Base-by-base conservation (phyloP, 2,113 vertebrate genomes). In the Oreamnos americanus region DNA sequence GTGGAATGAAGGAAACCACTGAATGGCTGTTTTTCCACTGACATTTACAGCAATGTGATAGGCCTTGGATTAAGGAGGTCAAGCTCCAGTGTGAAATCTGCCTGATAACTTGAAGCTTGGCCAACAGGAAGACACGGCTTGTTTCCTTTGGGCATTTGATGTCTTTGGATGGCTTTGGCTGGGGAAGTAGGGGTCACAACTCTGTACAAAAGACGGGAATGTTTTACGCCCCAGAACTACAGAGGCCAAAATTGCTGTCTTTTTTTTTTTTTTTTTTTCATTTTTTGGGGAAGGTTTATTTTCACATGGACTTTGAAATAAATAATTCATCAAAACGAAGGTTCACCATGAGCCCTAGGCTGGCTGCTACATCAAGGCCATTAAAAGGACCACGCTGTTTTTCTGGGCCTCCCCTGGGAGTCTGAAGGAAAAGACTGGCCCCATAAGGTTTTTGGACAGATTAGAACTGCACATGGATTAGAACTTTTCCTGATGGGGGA, bases 31-130 rank as follows among this genome's bases (percentile, higher is more conserved):
- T 97, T 98, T 97, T 87, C 51, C 98, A 98, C 98, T 98, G 98
- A 97, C 98, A 90, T 98, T 98, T 98, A 98, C 98, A 98, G 98
- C 97, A 95, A 94, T 92, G 95, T 74, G 98, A 98, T 98, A 98
- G 98, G 97, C 95, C 96, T 93, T 98, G 96, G 98, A 98, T 99
- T 98, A 98, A 98, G 95, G 95, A 98, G 95, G 96, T 97, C 97
- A 97, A 98, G 98, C 98, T 96, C 57, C 92, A 96, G 97, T 96
- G 97, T 98, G 97, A 98, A 97, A 97, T 93, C 87, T 93, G 94
- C 92, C 95, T 4, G 57, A 97, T 98, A 96, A 96, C 76, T 98
- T 95, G 94, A 97, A 83, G 55, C 30, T 21, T 64, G 82, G 96
- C 97, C 97, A 98, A 97, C 95, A 97, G 97, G 98, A 98, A 98